Evolutionary conservation across 64 coral and sea anemone genomes (phyloP).

Genomic region (Acropora tenuis): DNA sequence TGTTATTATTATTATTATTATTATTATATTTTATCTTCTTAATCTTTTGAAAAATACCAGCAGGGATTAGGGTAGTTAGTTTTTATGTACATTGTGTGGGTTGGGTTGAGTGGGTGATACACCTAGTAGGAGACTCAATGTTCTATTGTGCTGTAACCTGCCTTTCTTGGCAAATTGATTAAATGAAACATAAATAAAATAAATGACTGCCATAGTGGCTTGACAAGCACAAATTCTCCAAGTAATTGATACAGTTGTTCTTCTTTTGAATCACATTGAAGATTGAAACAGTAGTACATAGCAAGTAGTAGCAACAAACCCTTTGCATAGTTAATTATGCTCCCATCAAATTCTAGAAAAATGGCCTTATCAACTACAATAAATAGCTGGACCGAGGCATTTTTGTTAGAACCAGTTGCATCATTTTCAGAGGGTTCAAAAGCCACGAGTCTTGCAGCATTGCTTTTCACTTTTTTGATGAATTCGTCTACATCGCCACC

Average conservation of each 20-base stretch:
- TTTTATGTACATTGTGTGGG: no score
- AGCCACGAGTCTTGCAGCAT: not conserved
- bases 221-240: conserved; percentile 11
- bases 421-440: conserved; percentile 1
- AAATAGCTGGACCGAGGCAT: not conserved
- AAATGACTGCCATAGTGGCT: not conserved
- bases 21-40: no score
- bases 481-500: conserved; percentile 7
- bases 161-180: no score
- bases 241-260: not conserved
- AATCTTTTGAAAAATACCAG: no score
- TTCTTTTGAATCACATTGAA: conserved; percentile 15
- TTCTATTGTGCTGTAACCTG: no score
- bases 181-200: no score
- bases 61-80: no score
- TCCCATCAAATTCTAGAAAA: not conserved
- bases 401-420: not conserved
- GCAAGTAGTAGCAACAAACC: not conserved
- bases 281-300: not conserved
- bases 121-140: no score
- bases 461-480: conserved; percentile 8
- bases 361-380: not conserved
- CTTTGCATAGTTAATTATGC: not conserved
- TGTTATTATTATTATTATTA: no score
- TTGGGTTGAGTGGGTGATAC: no score